Conservation (phyloP, 2,888 invertebrate species). For the Aphodius granarius region DNA sequence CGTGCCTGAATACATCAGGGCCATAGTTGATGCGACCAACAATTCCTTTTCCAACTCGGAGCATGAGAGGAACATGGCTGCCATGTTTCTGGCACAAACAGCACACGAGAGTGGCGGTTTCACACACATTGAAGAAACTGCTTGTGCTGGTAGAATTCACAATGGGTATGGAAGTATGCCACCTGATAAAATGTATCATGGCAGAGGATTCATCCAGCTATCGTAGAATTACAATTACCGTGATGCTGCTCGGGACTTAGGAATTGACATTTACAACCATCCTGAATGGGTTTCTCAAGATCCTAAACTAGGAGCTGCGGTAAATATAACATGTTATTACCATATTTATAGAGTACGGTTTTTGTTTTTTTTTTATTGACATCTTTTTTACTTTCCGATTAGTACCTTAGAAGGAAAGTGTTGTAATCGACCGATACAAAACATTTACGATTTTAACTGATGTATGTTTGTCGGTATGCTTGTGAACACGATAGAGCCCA, state of each 20-base stretch:
- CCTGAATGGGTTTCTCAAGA: neutral
- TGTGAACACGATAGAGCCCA: no score
- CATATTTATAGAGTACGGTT: no score
- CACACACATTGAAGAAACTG: conserved; percentile 1
- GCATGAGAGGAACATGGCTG: neutral
- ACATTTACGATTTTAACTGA: no score
- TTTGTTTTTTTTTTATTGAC: no score
- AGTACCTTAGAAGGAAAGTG: no score
- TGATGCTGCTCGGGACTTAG: neutral
- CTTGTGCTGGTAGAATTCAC: neutral
- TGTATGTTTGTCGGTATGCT: no score
- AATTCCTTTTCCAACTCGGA: neutral
- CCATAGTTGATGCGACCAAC: neutral
- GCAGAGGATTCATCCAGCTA: neutral
- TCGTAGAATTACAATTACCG: neutral
- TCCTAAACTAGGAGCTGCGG: neutral
- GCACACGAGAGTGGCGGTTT: neutral
- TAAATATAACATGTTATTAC: no score
- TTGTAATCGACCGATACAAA: no score
- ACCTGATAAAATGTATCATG: neutral
- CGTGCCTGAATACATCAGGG: neutral
- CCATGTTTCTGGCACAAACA: conserved; percentile 5
- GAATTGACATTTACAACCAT: neutral
- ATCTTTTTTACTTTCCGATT: no score
- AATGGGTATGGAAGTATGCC: neutral